Evolutionary conservation across 2,113 vertebrate genomes (phyloP), one percentile per base, ranked within the genome.

Genomic region (Asarcornis scutulata): DNA sequence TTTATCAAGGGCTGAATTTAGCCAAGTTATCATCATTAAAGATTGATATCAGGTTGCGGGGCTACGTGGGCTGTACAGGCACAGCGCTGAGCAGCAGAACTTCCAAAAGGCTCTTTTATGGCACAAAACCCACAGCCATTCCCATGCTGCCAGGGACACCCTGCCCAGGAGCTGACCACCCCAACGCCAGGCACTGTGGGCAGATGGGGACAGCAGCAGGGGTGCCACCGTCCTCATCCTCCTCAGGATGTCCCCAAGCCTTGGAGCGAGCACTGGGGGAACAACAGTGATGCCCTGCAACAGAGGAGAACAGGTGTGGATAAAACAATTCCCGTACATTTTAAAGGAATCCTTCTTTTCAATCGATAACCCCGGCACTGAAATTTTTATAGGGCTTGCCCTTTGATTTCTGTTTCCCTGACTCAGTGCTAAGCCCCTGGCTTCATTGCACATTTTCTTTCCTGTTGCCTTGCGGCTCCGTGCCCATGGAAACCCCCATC

Each of bases 1-100:
- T 87, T 96, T 97, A 96, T 95, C 96, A 96, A 96, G 82, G 63
- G 59, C 86, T 96, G 95, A 95, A 96, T 97, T 95, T 96, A 97
- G 91, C 74, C 50, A 97, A 97, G 94, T 91, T 97, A 96, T 83
- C 90, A 96, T 92, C 77, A 96, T 97, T 97, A 97, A 97, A 97
- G 97, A 96, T 97, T 94, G 91, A 96, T 88, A 92, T 94, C 86
- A 96, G 83, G 80, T 86, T 86, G 52, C 85, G 73, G 48, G 82
- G 92, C 95, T 97, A 94, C 7, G 20, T 42, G 2, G 34, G 74
- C 72, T 94, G 83, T 77, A 3, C 63, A 89, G 96, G 95, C 93
- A 90, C 53, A 63, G 58, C 59, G 89, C 93, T 94, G 95, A 95
- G 81, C 60, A 88, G 79, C 25, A 96, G 92, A 97, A 91, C 93